Base-by-base conservation (phyloP, 92 coral and sea anemone species). In the Muricea muricata region DNA sequence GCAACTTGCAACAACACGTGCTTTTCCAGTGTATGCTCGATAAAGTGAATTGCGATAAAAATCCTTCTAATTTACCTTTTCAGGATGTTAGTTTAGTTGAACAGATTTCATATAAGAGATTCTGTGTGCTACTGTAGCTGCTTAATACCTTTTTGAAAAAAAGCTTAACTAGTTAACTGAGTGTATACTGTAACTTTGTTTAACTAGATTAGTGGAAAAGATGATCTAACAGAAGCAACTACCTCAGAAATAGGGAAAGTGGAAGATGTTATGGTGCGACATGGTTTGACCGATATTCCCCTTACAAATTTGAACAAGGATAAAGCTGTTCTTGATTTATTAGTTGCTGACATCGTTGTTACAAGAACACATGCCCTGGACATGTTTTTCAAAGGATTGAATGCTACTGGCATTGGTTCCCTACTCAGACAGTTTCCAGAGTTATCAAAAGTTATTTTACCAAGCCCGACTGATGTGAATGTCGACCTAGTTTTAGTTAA, bases 241-340 rank as follows among this genome's bases (percentile, higher is more conserved):
- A 25, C 52, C 12, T 20, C 34, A 7, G 84, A 67, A 12, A 85
- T 85, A 68, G 92, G 80, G 54, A 85, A 85, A 85, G 72, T 85
- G 29, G 92, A 89, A 61, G 89, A 85, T 69, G 81, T 75, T 42
- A 75, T 86, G 85, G 93, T 86, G 30, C 40, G 80, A 58, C 93
- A 86, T 90, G 93, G 90, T 55, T 39, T 86, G 46, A 82, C 90
- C 33, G 88, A 86, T 57, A 80, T 90, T 15, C 90, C 93, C n/a
- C 80, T 86, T 31, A 90, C 82, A 28, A 80, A 82, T 34, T 24
- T 90, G 21, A 90, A 86, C 84, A 90, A 77, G 52, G 88, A 82
- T 17, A 83, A 77, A 68, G 90, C 93, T 17, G 70, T 90, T 35
- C 34, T 77, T 34, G 93, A 90, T 58, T 70, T 86, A 37, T 57